Percentiles rank a stretch among this genome's conserved stretches.
These are phyloP conservation scores for Rachycentron canadum DNA, from an alignment of 2,797 vertebrate species.

Conservation along the genomic window DNA sequence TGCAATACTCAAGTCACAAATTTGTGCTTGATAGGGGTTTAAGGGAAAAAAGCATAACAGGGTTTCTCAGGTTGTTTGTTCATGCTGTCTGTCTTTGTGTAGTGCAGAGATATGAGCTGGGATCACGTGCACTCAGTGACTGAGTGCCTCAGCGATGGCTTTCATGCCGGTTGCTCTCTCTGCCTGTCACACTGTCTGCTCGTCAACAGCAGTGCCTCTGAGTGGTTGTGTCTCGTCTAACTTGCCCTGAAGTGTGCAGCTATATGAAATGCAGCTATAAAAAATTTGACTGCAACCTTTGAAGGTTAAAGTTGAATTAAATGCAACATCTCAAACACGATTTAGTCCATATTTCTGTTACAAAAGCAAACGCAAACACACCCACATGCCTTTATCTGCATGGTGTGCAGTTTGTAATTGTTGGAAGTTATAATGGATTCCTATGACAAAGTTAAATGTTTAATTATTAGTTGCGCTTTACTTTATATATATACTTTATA, in stretches of 20 bases:
- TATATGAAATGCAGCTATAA: slow-evolving; percentile 18
- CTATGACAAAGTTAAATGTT: slow-evolving; percentile 36
- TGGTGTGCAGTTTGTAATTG: slow-evolving; percentile 5
- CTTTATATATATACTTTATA: too few relatives aligned
- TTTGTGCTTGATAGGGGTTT: slow-evolving; percentile 44
- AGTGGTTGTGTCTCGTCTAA: slow-evolving; percentile 32
- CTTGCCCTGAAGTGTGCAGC: slow-evolving; percentile 29
- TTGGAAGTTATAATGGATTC: slow-evolving; percentile 31
- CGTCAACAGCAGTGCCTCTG: slow-evolving; percentile 35
- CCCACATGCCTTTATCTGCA: not conserved
- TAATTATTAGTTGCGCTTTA: slow-evolving; percentile 41
- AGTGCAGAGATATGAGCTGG: slow-evolving; percentile 34
- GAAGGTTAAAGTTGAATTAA: slow-evolving; percentile 30
- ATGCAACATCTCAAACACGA: not conserved
- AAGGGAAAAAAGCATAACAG: slow-evolving; percentile 37
- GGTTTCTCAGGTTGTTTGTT: slow-evolving; percentile 45
- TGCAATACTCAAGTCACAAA: slow-evolving; percentile 20
- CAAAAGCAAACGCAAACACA: slow-evolving; percentile 2
- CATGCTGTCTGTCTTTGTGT: slow-evolving; percentile 26
- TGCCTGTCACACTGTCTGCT: slow-evolving; percentile 53
- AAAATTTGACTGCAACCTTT: slow-evolving; percentile 4
- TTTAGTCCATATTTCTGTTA: not conserved
- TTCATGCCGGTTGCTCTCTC: slow-evolving; percentile 47
- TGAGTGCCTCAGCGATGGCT: slow-evolving; percentile 43
- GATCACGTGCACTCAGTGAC: slow-evolving; percentile 49